Conservation (phyloP, 1,140 invertebrate genomes). For the Drosophila guanche region DNA sequence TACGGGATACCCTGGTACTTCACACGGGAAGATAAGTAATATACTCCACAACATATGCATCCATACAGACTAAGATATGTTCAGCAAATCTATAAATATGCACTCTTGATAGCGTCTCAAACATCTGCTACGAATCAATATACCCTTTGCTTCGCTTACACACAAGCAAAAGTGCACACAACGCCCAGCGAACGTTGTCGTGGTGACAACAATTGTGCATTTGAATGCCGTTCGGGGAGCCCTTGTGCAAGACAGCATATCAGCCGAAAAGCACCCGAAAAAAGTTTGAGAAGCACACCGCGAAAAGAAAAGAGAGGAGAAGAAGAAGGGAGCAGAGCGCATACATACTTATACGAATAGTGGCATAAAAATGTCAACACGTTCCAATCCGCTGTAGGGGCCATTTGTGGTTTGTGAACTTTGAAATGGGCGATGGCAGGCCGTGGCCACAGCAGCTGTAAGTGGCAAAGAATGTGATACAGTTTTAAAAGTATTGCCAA, state of each 20-base stretch:
- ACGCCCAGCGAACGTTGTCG: slow-evolving; percentile 50
- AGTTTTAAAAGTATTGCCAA: no score
- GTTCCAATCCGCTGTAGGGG: slow-evolving; percentile 48
- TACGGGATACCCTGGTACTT: no score
- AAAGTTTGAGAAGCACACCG: slow-evolving; percentile 36
- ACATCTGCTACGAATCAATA: no score
- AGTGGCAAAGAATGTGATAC: no score
- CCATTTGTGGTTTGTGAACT: slow-evolving; percentile 35
- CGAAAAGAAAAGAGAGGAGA: slow-evolving; percentile 9
- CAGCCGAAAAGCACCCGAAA: slow-evolving; percentile 22
- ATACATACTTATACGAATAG: not conserved
- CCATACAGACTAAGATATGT: no score
- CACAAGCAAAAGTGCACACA: slow-evolving; percentile 7
- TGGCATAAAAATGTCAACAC: slow-evolving; percentile 50
- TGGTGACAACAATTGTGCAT: slow-evolving; percentile 79
- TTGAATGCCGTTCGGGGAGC: slow-evolving; percentile 68
- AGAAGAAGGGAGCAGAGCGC: not conserved
- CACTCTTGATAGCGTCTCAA: no score
- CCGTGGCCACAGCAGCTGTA: no score
- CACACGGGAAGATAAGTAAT: no score
- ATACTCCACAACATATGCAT: no score
- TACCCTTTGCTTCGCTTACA: no score
- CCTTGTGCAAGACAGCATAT: slow-evolving; percentile 43
- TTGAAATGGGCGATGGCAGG: slow-evolving; percentile 23
- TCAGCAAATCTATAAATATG: no score